Evolutionary conservation across 1,140 invertebrate genomes (phyloP).

Genomic region (Aphidius gifuensis): DNA sequence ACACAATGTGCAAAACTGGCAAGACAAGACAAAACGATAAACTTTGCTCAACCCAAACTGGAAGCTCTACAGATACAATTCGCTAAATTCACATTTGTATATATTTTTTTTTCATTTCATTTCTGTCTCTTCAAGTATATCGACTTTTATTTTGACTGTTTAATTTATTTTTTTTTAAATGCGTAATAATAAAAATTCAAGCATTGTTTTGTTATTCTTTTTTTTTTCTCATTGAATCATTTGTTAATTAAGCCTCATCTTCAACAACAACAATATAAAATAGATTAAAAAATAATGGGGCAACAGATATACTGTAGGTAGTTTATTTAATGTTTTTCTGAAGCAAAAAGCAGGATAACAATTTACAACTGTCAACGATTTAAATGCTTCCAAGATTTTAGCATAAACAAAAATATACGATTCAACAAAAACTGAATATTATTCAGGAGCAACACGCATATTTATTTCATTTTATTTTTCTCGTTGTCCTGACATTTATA

Average conservation of each 20-base stretch:
- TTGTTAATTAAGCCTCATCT: no score
- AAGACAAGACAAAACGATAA: slow-evolving; percentile 44
- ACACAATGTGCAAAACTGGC: slow-evolving; percentile 13
- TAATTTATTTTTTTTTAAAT: slow-evolving; percentile 19
- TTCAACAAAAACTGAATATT: no score
- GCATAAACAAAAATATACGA: no score
- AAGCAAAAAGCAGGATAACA: no score
- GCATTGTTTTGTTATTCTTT: slow-evolving; percentile 8
- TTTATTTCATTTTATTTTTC: background rate
- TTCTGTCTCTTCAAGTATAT: slow-evolving; percentile 14
- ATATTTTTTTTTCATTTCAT: slow-evolving; percentile 24
- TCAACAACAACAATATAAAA: no score
- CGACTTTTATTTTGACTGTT: slow-evolving; percentile 15
- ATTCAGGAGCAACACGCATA: background rate
- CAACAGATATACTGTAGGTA: no score
- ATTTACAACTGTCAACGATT: no score
- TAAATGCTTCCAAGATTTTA: no score
- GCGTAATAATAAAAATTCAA: slow-evolving; percentile 13
- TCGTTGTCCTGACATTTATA: slow-evolving; percentile 24
- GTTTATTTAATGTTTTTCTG: no score
- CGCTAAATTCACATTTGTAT: slow-evolving; percentile 49
- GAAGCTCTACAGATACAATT: slow-evolving; percentile 32
- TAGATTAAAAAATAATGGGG: no score
- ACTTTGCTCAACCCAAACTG: slow-evolving; percentile 29
- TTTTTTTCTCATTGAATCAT: background rate